Base-by-base conservation (phyloP, 2,113 vertebrate genomes). In the Gulo gulo region DNA sequence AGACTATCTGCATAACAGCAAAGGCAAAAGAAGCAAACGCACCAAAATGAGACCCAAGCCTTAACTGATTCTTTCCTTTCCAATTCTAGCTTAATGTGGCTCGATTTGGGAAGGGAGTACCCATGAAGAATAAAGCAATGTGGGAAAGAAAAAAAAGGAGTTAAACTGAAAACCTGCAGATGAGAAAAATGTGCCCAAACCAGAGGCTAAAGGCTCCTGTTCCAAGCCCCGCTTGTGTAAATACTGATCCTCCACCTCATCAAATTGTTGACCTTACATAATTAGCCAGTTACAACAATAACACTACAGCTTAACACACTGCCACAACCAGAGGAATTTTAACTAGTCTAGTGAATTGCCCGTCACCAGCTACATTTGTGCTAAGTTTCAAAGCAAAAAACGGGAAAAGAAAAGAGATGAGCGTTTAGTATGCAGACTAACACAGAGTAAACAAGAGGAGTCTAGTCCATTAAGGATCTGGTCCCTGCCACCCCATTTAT, bases 311-410 rank as follows among this genome's bases (percentile, higher is more conserved):
- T 93, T 84, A 88, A 91, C 45, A 92, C 47, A 7, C 6, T 1
- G 6, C 92, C 83, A 96, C 42, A 95, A 97, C 61, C 36, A 29
- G 83, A 95, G 91, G 92, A 78, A 94, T 95, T 91, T 95, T 94
- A 98, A 96, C 88, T 95, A 92, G 83, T 96, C 73, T 11, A 20
- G 93, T 97, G 97, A 98, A 97, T 61, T 92, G 88, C 95, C 76
- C 24, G 7, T 97, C 89, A 89, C 86, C 67, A 59, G 78, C 82
- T 92, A 93, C 86, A 91, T 95, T 91, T 91, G 95, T 91, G 85
- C 79, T 91, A 79, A 52, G 92, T 91, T 98, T 97, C 96, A 97
- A 96, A 97, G 96, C 69, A 96, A 88, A 88, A 80, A 79, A 20
- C 1, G 55, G 39, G 31, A 50, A 84, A 92, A 97, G 86, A 91